phyloP scores from a whole-genome alignment of 92 coral and sea anemone genomes.

The Parazoanthus swiftii region DNA sequence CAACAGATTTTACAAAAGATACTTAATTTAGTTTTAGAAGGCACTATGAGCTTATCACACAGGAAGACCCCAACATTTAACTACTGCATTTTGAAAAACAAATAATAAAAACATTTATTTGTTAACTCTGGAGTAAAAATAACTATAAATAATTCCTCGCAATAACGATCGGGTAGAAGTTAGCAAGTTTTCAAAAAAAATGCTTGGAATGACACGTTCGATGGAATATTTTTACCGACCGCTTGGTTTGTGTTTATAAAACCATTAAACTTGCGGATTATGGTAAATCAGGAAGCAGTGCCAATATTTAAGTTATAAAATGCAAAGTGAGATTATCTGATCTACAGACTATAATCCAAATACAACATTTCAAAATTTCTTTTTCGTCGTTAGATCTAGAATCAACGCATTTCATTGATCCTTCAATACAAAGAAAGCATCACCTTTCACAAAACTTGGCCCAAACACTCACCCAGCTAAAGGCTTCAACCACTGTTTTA shows the following conservation, averaged over 20 bases:
- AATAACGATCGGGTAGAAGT: no score
- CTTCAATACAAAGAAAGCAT: not conserved
- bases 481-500: not conserved
- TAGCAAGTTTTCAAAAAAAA: no score
- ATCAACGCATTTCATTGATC: not conserved
- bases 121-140: no score
- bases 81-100: no score
- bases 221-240: no score
- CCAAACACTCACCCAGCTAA: not conserved
- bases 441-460: not conserved
- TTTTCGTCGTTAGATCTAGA: not conserved
- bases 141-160: no score
- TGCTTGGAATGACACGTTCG: no score
- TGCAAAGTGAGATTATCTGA: not conserved
- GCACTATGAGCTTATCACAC: not conserved
- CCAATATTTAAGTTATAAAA: not conserved
- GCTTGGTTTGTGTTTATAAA: not conserved
- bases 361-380: not conserved
- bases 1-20: no score
- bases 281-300: not conserved
- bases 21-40: no score
- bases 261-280: not conserved
- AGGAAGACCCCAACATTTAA: not conserved
- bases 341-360: no score
- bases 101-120: no score